These are phyloP conservation scores for Helostoma temminkii DNA, from an alignment of 2,797 vertebrate species.

Conservation along the genomic window DNA sequence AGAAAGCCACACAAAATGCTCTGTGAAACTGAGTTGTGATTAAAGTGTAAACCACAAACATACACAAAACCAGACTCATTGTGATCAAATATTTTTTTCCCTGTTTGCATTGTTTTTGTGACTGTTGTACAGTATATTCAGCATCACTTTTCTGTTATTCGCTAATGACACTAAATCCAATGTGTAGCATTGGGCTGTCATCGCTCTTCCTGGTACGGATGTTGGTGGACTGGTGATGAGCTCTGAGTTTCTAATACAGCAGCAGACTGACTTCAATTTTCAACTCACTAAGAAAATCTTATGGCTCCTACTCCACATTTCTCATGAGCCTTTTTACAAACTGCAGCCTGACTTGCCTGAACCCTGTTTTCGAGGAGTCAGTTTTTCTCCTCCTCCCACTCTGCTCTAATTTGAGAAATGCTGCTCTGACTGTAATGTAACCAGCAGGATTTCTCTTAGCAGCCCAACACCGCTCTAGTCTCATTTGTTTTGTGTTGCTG, in stretches of 20 bases:
- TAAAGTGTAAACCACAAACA: not conserved
- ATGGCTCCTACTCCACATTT: not conserved
- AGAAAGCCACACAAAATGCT: not conserved
- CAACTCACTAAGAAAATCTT: constrained; percentile 2
- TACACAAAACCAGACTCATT: not conserved
- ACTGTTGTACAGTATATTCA: not conserved
- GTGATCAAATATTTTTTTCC: no score
- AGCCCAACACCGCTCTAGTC: not conserved
- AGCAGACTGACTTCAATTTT: constrained; percentile 24
- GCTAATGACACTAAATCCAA: not conserved
- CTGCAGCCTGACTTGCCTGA: constrained; percentile 8
- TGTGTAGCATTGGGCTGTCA: constrained; percentile 1
- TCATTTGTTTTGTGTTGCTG: not conserved
- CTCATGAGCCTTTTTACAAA: not conserved
- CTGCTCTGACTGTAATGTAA: not conserved
- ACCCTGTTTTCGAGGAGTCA: not conserved
- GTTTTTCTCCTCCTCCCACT: not conserved
- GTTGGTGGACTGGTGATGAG: constrained; percentile 12
- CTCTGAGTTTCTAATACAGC: constrained; percentile 12
- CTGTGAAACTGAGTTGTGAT: not conserved
- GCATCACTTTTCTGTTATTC: not conserved
- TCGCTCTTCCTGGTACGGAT: not conserved
- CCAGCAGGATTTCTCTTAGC: not conserved
- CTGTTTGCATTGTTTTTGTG: no score
- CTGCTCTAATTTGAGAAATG: constrained; percentile 4